A percentile compares a stretch with the other conserved stretches of the same genome.
Evolutionary conservation across 2,888 invertebrate species (phyloP).

Genomic region (Harpagoxenus sublaevis): DNA sequence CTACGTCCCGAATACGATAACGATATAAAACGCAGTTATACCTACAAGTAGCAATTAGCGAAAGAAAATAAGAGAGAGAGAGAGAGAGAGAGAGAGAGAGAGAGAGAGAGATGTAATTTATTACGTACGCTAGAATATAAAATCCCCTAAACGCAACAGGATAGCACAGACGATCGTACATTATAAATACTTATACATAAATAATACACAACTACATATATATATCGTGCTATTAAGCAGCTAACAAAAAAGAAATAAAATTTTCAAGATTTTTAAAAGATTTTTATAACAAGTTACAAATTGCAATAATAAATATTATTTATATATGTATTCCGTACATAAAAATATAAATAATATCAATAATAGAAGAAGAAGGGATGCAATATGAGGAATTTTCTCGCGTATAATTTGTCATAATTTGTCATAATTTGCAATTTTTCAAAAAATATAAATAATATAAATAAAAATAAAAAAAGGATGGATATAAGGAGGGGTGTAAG

Average conservation of each 20-base stretch:
- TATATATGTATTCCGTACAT: too few species aligned
- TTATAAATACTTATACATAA: neutral
- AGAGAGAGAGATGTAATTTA: slow-evolving; percentile 2
- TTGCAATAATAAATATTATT: neutral
- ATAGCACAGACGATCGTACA: neutral
- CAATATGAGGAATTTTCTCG: neutral
- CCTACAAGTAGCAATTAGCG: slow-evolving; percentile 15
- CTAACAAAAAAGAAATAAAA: neutral
- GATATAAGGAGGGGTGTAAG: too few species aligned
- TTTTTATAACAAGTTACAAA: neutral
- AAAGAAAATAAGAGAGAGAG: neutral
- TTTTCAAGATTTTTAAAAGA: neutral
- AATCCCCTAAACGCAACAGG: neutral
- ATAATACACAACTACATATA: neutral
- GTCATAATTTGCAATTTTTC: too few species aligned
- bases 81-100: neutral
- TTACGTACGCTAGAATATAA: neutral
- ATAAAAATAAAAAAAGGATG: neutral
- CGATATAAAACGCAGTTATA: neutral
- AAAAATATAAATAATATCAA: neutral
- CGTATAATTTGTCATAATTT: too few species aligned
- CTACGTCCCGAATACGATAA: neutral
- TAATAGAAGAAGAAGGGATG: neutral
- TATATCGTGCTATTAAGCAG: neutral
- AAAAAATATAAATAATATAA: neutral